Evolutionary conservation across 2,888 invertebrate genomes (phyloP).

Genomic region (Nipponacmea schrenckii): DNA sequence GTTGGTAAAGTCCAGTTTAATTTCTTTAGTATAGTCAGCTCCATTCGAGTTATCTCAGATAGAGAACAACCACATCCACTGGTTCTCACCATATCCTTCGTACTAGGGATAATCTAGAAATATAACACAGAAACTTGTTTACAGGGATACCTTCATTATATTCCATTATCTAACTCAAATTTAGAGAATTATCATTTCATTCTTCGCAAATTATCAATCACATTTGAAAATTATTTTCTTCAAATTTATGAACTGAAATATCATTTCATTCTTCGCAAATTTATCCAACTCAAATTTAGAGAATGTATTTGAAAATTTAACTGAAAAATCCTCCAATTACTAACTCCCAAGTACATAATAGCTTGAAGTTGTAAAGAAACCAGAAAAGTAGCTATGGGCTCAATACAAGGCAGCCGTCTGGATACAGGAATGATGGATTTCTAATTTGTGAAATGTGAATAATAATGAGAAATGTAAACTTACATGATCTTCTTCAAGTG

Average conservation of each 20-base stretch:
- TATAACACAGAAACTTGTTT: background rate
- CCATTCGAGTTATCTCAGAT: constrained; percentile 88
- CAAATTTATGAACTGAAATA: too few species aligned
- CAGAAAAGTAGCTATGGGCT: too few species aligned
- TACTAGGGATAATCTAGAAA: constrained; percentile 64
- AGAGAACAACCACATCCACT: constrained; percentile 82
- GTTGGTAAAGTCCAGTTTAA: constrained; percentile 61
- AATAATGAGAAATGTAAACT: constrained; percentile 27
- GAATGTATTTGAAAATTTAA: too few species aligned
- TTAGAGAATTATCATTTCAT: background rate
- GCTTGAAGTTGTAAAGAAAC: too few species aligned
- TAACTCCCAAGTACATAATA: too few species aligned
- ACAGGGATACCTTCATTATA: background rate
- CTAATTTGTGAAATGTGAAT: too few species aligned
- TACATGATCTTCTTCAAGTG: constrained; percentile 69
- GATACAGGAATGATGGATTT: too few species aligned
- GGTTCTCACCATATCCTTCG: constrained; percentile 63
- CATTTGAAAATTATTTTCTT: too few species aligned
- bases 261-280: too few species aligned
- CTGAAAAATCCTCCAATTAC: too few species aligned
- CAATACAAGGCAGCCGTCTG: too few species aligned
- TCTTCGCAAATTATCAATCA: background rate
- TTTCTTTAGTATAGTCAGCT: constrained; percentile 82
- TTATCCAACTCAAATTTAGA: too few species aligned
- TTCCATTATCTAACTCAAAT: background rate